Conservation (phyloP, 2,113 vertebrate genomes). For the Gymnorhina tibicen region DNA sequence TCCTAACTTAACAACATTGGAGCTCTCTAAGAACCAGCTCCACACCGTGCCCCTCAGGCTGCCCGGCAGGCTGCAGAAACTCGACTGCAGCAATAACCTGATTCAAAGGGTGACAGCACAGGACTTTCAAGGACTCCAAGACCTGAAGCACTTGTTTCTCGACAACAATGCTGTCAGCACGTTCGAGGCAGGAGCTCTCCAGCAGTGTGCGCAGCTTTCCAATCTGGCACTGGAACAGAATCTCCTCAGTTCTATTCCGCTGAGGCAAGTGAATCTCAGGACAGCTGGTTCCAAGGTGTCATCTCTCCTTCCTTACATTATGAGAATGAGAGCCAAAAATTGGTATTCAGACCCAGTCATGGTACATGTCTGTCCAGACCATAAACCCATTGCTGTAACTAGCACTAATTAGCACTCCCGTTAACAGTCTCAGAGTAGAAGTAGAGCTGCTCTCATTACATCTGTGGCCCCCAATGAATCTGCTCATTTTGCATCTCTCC, state of each 20-base stretch:
- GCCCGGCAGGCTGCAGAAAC: slow-evolving; percentile 73
- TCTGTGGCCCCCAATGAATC: not conserved
- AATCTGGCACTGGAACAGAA: slow-evolving; percentile 83
- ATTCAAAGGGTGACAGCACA: slow-evolving; percentile 72
- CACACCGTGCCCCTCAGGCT: slow-evolving; percentile 67
- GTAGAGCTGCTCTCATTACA: not conserved
- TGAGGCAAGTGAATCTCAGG: slow-evolving; percentile 65
- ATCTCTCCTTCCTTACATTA: not conserved
- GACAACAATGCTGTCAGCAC: slow-evolving; percentile 76
- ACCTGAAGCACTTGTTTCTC: slow-evolving; percentile 81
- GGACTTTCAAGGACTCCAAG: slow-evolving; percentile 73
- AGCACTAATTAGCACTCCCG: not conserved
- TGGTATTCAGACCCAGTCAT: not conserved
- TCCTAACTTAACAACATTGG: slow-evolving; percentile 72
- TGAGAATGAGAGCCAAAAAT: not conserved
- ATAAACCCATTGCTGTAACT: not conserved
- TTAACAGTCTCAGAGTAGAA: not conserved
- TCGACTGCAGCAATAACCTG: slow-evolving; percentile 79
- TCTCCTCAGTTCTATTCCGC: slow-evolving; percentile 73
- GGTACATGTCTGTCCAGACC: not conserved
- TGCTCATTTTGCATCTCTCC: not conserved
- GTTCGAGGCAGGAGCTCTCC: slow-evolving; percentile 77
- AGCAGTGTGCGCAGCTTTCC: slow-evolving; percentile 71
- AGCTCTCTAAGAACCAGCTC: slow-evolving; percentile 78
- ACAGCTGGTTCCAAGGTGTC: not conserved